These are phyloP conservation scores for Sparidentex hasta DNA, from an alignment of 2,797 vertebrate genomes.

Conservation along the genomic window DNA sequence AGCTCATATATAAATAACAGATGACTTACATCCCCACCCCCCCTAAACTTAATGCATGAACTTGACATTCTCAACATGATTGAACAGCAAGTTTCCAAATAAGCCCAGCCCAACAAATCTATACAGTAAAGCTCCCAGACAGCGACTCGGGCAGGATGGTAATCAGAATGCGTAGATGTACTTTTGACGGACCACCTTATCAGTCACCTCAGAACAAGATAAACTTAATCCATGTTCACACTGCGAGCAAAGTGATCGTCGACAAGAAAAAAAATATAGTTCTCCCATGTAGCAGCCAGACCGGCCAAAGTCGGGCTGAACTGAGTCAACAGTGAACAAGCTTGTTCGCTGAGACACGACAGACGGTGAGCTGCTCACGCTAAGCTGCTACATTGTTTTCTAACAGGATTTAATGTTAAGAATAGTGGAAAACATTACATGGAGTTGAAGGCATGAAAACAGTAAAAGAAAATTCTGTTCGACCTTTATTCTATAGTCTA, in stretches of 20 bases:
- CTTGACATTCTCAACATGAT: slow-evolving; percentile 33
- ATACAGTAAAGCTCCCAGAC: slow-evolving; percentile 19
- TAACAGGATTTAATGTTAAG: slow-evolving; percentile 3
- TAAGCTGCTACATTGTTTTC: neutral
- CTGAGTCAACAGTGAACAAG: neutral
- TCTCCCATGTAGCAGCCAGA: neutral
- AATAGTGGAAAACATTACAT: neutral
- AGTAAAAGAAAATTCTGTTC: neutral
- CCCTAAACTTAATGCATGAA: slow-evolving; percentile 16
- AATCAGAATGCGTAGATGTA: slow-evolving; percentile 31
- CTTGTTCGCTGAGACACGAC: neutral
- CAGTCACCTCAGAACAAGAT: slow-evolving; percentile 34
- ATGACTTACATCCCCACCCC: too few relatives aligned
- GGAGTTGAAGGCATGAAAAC: neutral
- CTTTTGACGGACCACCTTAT: slow-evolving; percentile 14
- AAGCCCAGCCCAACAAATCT: slow-evolving; percentile 27
- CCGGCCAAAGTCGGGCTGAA: neutral
- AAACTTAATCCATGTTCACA: slow-evolving; percentile 22
- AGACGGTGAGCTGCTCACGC: neutral
- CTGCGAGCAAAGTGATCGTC: neutral
- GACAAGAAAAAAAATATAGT: neutral
- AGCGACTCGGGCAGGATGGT: slow-evolving; percentile 26
- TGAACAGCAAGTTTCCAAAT: slow-evolving; percentile 32
- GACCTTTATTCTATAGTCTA: neutral
- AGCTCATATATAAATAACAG: slow-evolving; percentile 4